phyloP scores from a whole-genome alignment of 1,140 invertebrate genomes.

The Pseudomyrmex dendroicus region DNA sequence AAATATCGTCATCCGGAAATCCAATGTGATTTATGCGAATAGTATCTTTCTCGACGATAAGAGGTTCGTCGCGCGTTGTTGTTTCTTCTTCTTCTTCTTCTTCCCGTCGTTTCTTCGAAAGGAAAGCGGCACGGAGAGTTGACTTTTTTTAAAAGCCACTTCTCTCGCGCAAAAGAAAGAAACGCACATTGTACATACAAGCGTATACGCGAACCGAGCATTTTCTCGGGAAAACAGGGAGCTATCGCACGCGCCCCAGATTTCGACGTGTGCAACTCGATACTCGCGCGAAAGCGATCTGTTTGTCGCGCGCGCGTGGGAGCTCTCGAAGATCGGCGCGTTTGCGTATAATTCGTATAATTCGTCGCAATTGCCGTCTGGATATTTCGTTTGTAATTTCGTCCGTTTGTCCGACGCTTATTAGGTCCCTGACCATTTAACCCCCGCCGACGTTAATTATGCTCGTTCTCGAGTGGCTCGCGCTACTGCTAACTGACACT shows the following conservation, averaged over 20 bases:
- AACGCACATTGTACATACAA: too few relatives aligned
- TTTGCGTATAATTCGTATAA: not conserved
- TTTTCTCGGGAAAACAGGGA: slow-evolving; percentile 14
- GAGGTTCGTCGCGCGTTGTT: not conserved
- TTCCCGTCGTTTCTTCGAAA: not conserved
- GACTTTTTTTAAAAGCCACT: not conserved
- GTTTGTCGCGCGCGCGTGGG: slow-evolving; percentile 4
- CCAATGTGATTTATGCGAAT: slow-evolving; percentile 32
- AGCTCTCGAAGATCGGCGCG: not conserved
- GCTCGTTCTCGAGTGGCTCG: not conserved
- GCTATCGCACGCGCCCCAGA: slow-evolving; percentile 9
- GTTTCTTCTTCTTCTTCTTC: too few relatives aligned
- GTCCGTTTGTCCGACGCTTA: slow-evolving; percentile 50
- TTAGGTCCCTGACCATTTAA: slow-evolving; percentile 60
- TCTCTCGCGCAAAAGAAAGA: not conserved
- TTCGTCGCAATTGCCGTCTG: slow-evolving; percentile 25
- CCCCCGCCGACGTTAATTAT: slow-evolving; percentile 46
- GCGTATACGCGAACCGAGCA: not conserved
- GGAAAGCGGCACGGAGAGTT: not conserved
- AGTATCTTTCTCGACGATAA: slow-evolving; percentile 22
- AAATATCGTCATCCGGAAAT: slow-evolving; percentile 58
- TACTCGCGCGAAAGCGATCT: not conserved
- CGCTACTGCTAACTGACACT: not conserved
- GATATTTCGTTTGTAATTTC: slow-evolving; percentile 41
- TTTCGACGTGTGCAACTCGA: not conserved